phyloP scores from a whole-genome alignment of 2,797 vertebrate species.

The Coccyzus lansbergi region DNA sequence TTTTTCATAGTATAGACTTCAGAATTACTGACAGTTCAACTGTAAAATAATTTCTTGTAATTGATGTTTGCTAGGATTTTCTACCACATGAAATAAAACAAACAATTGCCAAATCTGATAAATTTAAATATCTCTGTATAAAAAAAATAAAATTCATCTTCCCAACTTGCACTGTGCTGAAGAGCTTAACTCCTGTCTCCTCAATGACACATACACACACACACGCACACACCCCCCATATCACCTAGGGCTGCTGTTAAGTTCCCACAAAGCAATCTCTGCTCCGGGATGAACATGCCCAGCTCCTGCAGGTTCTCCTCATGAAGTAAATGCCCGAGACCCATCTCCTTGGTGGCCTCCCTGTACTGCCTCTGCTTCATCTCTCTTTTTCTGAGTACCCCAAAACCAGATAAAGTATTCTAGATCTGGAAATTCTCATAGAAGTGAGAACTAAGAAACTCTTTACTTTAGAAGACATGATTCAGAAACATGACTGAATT shows the following conservation, averaged over 20 bases:
- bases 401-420: not conserved
- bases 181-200: not conserved
- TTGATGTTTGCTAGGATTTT: not conserved
- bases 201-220: not conserved
- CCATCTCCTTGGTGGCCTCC: accelerated
- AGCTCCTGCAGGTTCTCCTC: not conserved
- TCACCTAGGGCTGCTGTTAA: not conserved
- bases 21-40: not conserved
- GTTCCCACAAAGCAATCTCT: no score
- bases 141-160: not conserved
- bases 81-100: not conserved
- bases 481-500: not conserved
- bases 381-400: not conserved
- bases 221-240: no score
- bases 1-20: not conserved
- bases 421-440: not conserved
- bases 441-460: not conserved
- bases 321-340: not conserved
- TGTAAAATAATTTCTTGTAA: not conserved
- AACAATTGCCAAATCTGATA: not conserved
- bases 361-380: not conserved
- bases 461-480: not conserved
- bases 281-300: not conserved
- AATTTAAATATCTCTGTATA: not conserved
- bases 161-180: not conserved